A percentile compares a stretch with the other conserved stretches of the same genome.
Conservation (phyloP, 2,888 invertebrate species). For the Rotaria magnacalcarata region DNA sequence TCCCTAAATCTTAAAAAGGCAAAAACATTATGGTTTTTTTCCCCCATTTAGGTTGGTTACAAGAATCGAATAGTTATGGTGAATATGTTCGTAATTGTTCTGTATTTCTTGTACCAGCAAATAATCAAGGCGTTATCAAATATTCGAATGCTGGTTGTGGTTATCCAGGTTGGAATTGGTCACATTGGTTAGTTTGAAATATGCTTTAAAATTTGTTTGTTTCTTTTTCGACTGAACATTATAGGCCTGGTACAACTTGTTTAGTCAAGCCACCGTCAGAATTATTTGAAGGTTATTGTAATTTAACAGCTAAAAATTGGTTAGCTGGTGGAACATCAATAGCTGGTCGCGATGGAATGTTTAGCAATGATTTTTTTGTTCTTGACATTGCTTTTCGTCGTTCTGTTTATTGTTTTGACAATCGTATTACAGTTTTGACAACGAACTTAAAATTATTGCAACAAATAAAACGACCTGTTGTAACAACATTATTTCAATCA, state of each 20-base stretch:
- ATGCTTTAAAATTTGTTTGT: not conserved
- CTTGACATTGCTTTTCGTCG: not conserved
- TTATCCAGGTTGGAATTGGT: not conserved
- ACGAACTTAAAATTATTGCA: not conserved
- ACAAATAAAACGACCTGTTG: not conserved
- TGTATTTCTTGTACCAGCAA: not conserved
- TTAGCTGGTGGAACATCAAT: conserved; percentile 31
- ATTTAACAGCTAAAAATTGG: conserved; percentile 35
- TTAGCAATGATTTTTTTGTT: conserved; percentile 1
- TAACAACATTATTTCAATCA: conserved; percentile 32
- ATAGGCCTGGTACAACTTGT: conserved; percentile 31
- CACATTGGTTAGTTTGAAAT: conserved; percentile 4
- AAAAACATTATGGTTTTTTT: no score
- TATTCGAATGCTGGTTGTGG: not conserved
- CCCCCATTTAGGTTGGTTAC: not conserved
- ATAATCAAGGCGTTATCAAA: not conserved
- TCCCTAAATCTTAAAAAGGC: no score
- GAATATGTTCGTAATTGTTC: conserved; percentile 32
- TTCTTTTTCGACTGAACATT: not conserved
- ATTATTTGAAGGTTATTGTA: conserved; percentile 34
- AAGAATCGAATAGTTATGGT: conserved; percentile 10
- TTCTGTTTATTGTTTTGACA: conserved; percentile 1
- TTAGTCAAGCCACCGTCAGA: not conserved
- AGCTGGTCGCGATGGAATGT: not conserved
- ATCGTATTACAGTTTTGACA: conserved; percentile 32